Percentiles rank a stretch among this genome's conserved stretches.
Conservation (phyloP, 2,113 vertebrate species). For the Macrotus californicus region DNA sequence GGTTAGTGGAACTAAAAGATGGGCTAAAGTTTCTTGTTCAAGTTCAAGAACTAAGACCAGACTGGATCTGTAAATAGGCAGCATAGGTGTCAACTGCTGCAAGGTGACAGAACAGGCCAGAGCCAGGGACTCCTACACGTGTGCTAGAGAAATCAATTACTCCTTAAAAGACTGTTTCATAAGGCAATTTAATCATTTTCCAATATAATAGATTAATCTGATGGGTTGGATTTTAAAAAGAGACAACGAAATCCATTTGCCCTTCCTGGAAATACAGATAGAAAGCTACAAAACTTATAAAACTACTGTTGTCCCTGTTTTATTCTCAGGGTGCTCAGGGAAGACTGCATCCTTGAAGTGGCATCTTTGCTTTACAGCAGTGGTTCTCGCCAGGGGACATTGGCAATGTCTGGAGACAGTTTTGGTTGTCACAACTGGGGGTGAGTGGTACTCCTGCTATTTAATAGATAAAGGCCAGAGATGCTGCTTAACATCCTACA, state of each 20-base stretch:
- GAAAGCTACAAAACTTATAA: neutral
- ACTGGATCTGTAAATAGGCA: neutral
- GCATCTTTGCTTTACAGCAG: neutral
- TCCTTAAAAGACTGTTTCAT: neutral
- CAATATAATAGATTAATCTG: neutral
- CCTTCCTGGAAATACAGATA: neutral
- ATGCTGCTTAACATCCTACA: neutral
- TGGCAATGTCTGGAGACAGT: neutral
- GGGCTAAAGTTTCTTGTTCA: neutral
- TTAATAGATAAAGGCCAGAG: neutral
- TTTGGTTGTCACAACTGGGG: neutral
- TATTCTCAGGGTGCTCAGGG: neutral
- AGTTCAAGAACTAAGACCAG: conserved; percentile 7
- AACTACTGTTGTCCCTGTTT: neutral
- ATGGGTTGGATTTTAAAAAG: neutral
- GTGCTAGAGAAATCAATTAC: neutral
- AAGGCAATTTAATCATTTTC: neutral
- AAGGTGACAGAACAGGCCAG: neutral
- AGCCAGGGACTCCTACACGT: neutral
- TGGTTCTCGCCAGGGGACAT: neutral
- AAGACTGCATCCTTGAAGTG: neutral
- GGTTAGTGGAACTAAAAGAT: neutral
- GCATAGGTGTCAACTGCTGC: neutral
- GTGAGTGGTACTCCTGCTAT: neutral
- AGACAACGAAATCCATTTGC: neutral